These are phyloP conservation scores for Drosophila imparisetae DNA, from an alignment of 2,888 invertebrate species.

Conservation along the genomic window DNA sequence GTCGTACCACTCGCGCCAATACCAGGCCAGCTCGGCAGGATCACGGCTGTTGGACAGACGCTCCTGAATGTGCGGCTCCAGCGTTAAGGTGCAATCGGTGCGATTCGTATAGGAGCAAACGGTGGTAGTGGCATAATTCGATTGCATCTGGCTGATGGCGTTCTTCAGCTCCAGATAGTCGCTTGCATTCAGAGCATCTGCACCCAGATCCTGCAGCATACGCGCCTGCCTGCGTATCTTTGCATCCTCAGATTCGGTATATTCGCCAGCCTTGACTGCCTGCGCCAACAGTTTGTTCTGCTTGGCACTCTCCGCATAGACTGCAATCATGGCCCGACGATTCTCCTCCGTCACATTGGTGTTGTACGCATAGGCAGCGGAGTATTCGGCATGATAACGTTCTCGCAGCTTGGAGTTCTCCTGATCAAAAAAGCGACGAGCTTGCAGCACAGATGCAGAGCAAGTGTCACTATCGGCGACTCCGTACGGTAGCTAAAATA, in stretches of 20 bases:
- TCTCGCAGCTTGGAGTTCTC: slow-evolving; percentile 87
- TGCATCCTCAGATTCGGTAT: slow-evolving; percentile 89
- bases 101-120: slow-evolving; percentile 89
- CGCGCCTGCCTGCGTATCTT: slow-evolving; percentile 90
- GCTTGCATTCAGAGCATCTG: slow-evolving; percentile 88
- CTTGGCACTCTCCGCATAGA: slow-evolving; percentile 72
- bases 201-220: slow-evolving; percentile 89
- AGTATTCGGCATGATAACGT: slow-evolving; percentile 86
- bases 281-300: slow-evolving; percentile 80
- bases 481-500: slow-evolving; percentile 41
- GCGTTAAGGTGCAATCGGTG: slow-evolving; percentile 88
- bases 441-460: slow-evolving; percentile 84
- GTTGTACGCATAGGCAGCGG: slow-evolving; percentile 88
- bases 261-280: slow-evolving; percentile 86
- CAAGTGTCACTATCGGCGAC: slow-evolving; percentile 39
- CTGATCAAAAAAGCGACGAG: slow-evolving; percentile 87
- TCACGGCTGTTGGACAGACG: slow-evolving; percentile 89
- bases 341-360: slow-evolving; percentile 91
- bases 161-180: slow-evolving; percentile 87
- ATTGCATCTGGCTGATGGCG: slow-evolving; percentile 90
- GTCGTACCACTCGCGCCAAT: slow-evolving; percentile 93
- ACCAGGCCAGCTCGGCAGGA: slow-evolving; percentile 90
- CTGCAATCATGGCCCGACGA: slow-evolving; percentile 85
- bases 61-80: slow-evolving; percentile 88
- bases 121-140: slow-evolving; percentile 90